A percentile compares a stretch with the other conserved stretches of the same genome.
Evolutionary conservation across 2,797 vertebrate genomes (phyloP).

Genomic region (Etheostoma perlongum): DNA sequence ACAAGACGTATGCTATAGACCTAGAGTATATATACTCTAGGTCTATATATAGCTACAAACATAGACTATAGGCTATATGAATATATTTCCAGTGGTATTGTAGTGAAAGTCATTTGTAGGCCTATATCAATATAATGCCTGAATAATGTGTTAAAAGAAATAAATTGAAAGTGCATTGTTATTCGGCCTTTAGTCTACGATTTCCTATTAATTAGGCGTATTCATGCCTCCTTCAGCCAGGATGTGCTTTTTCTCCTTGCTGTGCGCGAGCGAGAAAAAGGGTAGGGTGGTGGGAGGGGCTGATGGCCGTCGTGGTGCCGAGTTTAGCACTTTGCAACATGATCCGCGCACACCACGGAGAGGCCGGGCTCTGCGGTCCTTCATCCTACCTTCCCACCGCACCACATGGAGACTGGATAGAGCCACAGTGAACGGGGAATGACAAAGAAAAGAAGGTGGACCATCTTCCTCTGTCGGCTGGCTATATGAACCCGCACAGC

Average conservation of each 20-base stretch:
- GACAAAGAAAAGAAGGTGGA: slow-evolving; percentile 46
- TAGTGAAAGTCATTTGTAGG: not conserved
- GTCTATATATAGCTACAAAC: not conserved
- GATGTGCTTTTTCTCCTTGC: slow-evolving; percentile 1
- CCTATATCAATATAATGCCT: not conserved
- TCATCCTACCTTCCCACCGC: slow-evolving; percentile 51
- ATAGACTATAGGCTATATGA: not conserved
- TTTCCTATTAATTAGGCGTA: slow-evolving; percentile 21
- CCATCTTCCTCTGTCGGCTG: slow-evolving; percentile 27
- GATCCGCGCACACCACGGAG: slow-evolving; percentile 71
- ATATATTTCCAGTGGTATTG: not conserved
- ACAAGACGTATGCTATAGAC: not conserved
- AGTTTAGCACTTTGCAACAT: slow-evolving; percentile 82
- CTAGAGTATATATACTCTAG: not conserved
- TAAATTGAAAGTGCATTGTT: not conserved
- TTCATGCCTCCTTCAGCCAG: not conserved
- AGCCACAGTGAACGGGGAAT: slow-evolving; percentile 28
- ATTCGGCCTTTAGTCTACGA: not conserved
- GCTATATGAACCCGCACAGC: slow-evolving; percentile 53
- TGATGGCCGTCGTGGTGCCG: slow-evolving; percentile 44
- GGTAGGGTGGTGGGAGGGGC: slow-evolving; percentile 64
- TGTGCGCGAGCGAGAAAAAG: not conserved
- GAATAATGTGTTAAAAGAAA: not conserved
- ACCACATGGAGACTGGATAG: slow-evolving; percentile 57
- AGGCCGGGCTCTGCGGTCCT: slow-evolving; percentile 74